Evolutionary conservation across 2,113 vertebrate genomes (phyloP), one percentile per base, ranked within the genome.

Genomic region (Gopherus flavomarginatus): DNA sequence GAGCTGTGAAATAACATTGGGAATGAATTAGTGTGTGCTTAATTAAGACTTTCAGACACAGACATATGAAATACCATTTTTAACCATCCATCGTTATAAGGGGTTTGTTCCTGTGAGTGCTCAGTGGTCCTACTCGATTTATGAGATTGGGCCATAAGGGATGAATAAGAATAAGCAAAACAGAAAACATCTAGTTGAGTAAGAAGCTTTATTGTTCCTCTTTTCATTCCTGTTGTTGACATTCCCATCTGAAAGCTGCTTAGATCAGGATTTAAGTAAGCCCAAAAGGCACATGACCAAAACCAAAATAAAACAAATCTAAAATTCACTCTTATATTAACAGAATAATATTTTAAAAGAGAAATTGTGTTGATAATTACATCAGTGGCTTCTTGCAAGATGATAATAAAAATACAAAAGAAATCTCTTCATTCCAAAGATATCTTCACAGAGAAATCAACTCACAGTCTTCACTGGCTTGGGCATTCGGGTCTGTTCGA

Each of bases 371-470:
- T 94, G 92, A 11, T 87, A 91, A 75, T 26, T 91, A 9, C 89
- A 88, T 96, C 89, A 95, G 89, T 87, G 26, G 85, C 87, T 84
- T 96, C 92, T 96, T 97, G 81, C 56, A 96, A 97, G 89, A 87
- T 31, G n/a, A 21, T 94, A 94, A 94, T 94, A 85, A 94, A 85
- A 94, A 93, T 54, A 84, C 93, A 90, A 92, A 92, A 91, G 93
- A 93, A 90, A 91, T 96, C n/a, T 97, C 96, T 96, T 88, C 10
- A 9, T 96, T 96, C 95, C 96, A 86, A 96, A 97, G 96, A 95
- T 83, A 93, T n/a, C 94, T 91, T 97, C 94, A 44, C 81, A 96
- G 84, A 94, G 94, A 86, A 93, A 87, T 27, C 79, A 86, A 52
- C 81, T 95, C 47, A 42, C 7, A 96, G 47, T 35, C 88, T 87